Conservation (phyloP, 2,888 invertebrate genomes). For the Dolichopus griseipennis region DNA sequence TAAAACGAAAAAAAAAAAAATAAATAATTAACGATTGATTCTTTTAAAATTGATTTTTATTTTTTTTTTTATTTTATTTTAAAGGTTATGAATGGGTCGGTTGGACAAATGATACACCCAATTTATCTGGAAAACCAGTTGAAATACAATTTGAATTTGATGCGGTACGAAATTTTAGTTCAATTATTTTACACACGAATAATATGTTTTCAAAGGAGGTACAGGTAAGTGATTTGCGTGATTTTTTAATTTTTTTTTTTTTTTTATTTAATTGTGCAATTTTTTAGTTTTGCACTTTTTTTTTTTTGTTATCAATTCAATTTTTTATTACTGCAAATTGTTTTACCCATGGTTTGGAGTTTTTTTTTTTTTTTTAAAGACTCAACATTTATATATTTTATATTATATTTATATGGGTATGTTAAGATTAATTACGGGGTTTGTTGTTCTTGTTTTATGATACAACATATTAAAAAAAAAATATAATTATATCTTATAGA, state of each 20-base stretch:
- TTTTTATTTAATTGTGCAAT: neutral
- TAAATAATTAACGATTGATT: neutral
- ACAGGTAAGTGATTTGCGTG: slow-evolving; percentile 46
- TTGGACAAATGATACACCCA: slow-evolving; percentile 63
- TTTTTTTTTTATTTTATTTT: slow-evolving; percentile 23
- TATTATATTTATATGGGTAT: too few relatives aligned
- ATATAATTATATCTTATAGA: too few relatives aligned
- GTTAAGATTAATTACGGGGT: too few relatives aligned
- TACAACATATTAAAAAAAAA: too few relatives aligned
- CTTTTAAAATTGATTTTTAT: neutral
- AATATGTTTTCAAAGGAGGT: slow-evolving; percentile 70
- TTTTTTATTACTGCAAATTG: too few relatives aligned
- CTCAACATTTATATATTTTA: too few relatives aligned
- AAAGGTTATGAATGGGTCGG: slow-evolving; percentile 76
- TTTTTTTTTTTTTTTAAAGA: too few relatives aligned
- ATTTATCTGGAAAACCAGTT: slow-evolving; percentile 54
- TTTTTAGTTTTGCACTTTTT: too few relatives aligned
- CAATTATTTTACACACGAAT: slow-evolving; percentile 64
- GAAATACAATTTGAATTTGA: slow-evolving; percentile 74
- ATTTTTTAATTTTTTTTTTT: neutral
- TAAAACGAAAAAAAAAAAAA: neutral
- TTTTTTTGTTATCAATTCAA: too few relatives aligned
- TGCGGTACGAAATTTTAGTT: slow-evolving; percentile 64
- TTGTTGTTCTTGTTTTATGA: too few relatives aligned
- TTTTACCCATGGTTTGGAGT: too few relatives aligned